Evolutionary conservation across 1,140 invertebrate species (phyloP).

Genomic region (Drosophila arawakana): DNA sequence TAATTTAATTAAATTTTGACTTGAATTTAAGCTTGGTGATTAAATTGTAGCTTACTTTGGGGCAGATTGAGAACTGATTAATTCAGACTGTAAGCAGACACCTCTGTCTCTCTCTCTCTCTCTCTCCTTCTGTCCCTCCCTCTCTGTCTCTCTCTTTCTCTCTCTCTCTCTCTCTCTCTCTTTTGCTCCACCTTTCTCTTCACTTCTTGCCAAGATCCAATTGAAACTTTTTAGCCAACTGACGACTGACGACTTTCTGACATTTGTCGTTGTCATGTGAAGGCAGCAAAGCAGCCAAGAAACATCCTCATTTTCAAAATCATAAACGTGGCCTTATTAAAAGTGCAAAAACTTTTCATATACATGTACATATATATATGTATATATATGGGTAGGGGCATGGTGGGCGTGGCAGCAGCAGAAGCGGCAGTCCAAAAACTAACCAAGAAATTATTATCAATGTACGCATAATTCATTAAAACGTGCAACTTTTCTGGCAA

Average conservation of each 20-base stretch:
- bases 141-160: background rate
- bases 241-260: slow-evolving; percentile 73
- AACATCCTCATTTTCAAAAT: slow-evolving; percentile 41
- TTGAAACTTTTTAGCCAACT: slow-evolving; percentile 44
- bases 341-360: slow-evolving; percentile 65
- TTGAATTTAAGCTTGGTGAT: too few species aligned
- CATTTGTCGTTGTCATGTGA: slow-evolving; percentile 60
- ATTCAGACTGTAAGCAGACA: background rate
- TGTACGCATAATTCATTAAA: slow-evolving; percentile 82
- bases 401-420: background rate
- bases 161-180: too few species aligned
- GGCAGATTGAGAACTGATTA: slow-evolving; percentile 12
- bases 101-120: background rate
- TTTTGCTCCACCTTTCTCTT: background rate
- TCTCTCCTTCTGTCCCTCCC: background rate
- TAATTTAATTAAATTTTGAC: too few species aligned
- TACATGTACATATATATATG: slow-evolving; percentile 1
- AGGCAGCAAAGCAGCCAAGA: slow-evolving; percentile 18
- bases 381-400: background rate
- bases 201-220: slow-evolving; percentile 2
- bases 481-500: slow-evolving; percentile 65
- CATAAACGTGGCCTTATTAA: slow-evolving; percentile 78
- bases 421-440: slow-evolving; percentile 46
- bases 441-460: slow-evolving; percentile 80
- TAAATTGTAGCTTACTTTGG: background rate